Evolutionary conservation across 2,888 invertebrate genomes (phyloP), one percentile per base, ranked within the genome.

Genomic region (Dryobota labecula): DNA sequence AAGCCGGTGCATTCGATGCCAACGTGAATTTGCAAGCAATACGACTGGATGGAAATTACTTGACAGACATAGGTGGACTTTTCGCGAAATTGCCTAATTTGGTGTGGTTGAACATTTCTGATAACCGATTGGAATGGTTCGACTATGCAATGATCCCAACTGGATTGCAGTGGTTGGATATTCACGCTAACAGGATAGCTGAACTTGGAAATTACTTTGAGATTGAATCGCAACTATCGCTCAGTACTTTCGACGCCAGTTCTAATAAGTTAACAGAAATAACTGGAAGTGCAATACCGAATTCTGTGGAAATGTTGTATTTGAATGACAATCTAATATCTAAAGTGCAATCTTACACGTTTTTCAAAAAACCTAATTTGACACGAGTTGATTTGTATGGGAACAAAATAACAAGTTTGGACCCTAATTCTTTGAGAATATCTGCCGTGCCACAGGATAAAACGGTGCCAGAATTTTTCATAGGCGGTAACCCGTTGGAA

Each of bases 101-200:
- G 83, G 97, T 98, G 82, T 98, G 98, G 98, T 96, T 98, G 73
- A 98, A 98, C 91, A 98, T 98, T 90, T 98, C 98, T 88, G 98
- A 98, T 94, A 98, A 98, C 94, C 97, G 97, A 90, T 96, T 98
- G 83, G 97, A 97, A 94, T 97, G 97, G 97, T 98, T 98, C 92
- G 98, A 98, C 94, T 98, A 98, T 92, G 97, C 98, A 70, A 97
- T 98, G 94, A 97, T 98, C 92, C 98, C 98, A 77, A 98, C 97
- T 84, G 97, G 98, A 90, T 96, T 98, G 86, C 97, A 98, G 94
- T 98, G 98, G 98, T 95, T 98, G 86, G 98, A 98, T 94, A 97
- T 98, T 89, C 98, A 98, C 89, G 97, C 98, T 82, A 98, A 98
- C 95, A 97, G 97, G 94, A 98, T 98, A 84, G 97, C 97, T 85